Evolutionary conservation across 2,797 vertebrate genomes (phyloP).

Genomic region (Lagorchestes hirsutus): DNA sequence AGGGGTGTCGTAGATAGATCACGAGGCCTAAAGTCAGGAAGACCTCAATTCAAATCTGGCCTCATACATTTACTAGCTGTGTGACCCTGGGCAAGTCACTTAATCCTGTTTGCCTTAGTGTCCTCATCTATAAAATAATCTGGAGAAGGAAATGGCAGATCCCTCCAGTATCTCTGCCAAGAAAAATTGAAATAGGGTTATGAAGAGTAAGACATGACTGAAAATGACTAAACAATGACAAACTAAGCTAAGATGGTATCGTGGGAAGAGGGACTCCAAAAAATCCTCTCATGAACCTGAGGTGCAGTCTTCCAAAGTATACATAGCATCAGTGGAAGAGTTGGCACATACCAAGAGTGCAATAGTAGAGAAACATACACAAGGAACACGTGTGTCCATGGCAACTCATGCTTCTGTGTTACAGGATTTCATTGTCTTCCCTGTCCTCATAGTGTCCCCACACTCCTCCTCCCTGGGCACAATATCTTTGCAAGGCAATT

Average conservation of each 20-base stretch:
- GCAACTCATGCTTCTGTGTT: background rate
- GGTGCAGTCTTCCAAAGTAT: background rate
- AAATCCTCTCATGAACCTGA: background rate
- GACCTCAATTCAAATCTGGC: background rate
- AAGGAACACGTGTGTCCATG: background rate
- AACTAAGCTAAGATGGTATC: too few relatives aligned
- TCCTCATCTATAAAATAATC: background rate
- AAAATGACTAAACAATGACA: background rate
- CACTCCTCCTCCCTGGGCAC: background rate
- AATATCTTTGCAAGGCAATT: background rate
- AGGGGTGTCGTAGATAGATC: too few relatives aligned
- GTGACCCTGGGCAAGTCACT: background rate
- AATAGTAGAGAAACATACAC: background rate
- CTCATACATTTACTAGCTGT: background rate
- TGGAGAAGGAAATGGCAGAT: background rate
- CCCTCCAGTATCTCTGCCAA: background rate
- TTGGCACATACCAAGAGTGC: background rate
- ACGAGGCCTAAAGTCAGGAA: background rate
- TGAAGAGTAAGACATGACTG: background rate
- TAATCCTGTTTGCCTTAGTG: background rate
- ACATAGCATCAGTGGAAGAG: background rate
- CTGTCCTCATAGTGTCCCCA: background rate
- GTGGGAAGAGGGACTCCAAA: background rate
- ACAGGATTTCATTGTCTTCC: background rate
- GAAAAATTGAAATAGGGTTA: background rate